Percentiles rank a stretch among this genome's conserved stretches.
Evolutionary conservation across 2,888 invertebrate species (phyloP).

Genomic region (Eristalinus sepulchralis): DNA sequence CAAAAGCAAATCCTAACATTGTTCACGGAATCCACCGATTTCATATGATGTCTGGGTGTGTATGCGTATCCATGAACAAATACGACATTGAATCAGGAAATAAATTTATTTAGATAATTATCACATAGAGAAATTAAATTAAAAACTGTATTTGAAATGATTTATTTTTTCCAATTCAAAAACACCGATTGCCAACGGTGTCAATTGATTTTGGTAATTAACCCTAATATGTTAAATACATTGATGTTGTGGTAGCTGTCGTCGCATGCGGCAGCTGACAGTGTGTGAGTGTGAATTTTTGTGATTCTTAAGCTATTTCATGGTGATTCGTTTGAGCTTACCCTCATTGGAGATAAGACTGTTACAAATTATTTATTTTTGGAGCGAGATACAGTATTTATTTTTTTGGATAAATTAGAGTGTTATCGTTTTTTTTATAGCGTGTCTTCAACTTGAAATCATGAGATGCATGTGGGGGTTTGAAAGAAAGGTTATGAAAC

Average conservation of each 20-base stretch:
- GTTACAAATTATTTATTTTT: not conserved
- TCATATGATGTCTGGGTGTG: conserved; percentile 5
- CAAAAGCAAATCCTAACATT: not conserved
- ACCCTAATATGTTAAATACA: conserved; percentile 48
- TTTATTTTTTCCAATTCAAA: conserved; percentile 31
- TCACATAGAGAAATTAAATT: conserved; percentile 47
- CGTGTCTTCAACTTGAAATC: not conserved
- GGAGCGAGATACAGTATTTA: not conserved
- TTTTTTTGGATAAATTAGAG: not conserved
- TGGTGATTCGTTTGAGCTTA: conserved; percentile 20
- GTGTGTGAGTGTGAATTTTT: conserved; percentile 7
- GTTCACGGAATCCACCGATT: not conserved
- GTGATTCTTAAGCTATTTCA: conserved; percentile 29
- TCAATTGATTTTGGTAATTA: conserved; percentile 62
- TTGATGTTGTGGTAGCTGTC: conserved; percentile 27
- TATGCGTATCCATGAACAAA: not conserved
- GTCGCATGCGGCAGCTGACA: conserved; percentile 26
- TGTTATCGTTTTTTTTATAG: not conserved
- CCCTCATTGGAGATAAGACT: not conserved
- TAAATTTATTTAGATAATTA: conserved; percentile 47
- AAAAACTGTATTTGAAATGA: conserved; percentile 40
- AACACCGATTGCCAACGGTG: conserved; percentile 36
- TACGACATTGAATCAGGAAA: conserved; percentile 28
- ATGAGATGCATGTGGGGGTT: too few species aligned
- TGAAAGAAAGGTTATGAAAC: too few species aligned